Percentiles rank a stretch among this genome's conserved stretches.
phyloP scores from a whole-genome alignment of 2,888 invertebrate species.

The Dynastes hyllus region DNA sequence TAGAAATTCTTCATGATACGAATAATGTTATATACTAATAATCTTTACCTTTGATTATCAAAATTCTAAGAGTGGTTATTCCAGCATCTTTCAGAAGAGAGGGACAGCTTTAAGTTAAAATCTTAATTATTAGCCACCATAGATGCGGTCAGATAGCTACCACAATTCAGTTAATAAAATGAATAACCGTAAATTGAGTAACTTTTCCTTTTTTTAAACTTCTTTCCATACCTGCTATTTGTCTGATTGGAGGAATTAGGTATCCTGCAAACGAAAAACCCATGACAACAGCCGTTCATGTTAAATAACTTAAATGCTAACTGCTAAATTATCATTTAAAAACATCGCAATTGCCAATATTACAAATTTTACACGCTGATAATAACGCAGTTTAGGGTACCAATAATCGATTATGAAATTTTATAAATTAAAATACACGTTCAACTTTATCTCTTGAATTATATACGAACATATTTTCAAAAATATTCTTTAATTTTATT shows the following conservation, averaged over 20 bases:
- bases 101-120: not conserved
- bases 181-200: conserved; percentile 22
- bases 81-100: no score
- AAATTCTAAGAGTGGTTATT: no score
- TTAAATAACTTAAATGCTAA: conserved; percentile 25
- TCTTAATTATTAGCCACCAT: conserved; percentile 42
- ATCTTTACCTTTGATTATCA: no score
- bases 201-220: conserved; percentile 39
- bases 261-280: conserved; percentile 45
- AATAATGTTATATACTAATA: no score
- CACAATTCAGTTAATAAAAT: conserved; percentile 28
- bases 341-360: not conserved
- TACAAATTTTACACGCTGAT: no score
- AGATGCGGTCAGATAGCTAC: conserved; percentile 10
- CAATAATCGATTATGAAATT: no score
- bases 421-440: not conserved
- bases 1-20: no score
- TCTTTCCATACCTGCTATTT: conserved; percentile 46
- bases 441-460: conserved; percentile 10
- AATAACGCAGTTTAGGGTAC: no score
- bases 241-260: conserved; percentile 46
- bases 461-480: not conserved
- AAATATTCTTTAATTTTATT: not conserved
- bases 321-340: conserved; percentile 17
- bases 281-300: conserved; percentile 22